Conservation (phyloP, 2,797 vertebrate genomes). For the Simalia tracyae region DNA sequence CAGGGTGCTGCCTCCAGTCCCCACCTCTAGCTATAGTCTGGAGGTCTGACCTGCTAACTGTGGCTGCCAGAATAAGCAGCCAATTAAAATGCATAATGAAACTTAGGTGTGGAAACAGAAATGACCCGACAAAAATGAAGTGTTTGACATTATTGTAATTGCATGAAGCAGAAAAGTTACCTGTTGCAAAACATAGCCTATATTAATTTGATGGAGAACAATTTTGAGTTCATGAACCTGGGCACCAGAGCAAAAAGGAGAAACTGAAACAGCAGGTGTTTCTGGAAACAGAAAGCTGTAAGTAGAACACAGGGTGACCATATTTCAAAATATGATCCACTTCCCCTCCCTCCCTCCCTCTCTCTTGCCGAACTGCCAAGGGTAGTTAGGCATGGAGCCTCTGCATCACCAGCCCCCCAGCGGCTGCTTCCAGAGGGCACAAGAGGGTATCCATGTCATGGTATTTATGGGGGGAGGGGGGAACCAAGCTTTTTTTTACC, state of each 20-base stretch:
- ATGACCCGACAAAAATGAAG: conserved; percentile 28
- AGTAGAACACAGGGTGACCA: neutral
- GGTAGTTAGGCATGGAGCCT: neutral
- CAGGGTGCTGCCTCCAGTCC: too few relatives aligned
- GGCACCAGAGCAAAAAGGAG: neutral
- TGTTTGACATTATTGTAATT: neutral
- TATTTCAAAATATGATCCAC: conserved; percentile 3
- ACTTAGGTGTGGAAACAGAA: conserved; percentile 9
- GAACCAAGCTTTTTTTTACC: neutral
- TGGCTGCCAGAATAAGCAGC: conserved; percentile 22
- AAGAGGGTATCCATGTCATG: too few relatives aligned
- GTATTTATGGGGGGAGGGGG: neutral
- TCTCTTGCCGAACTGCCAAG: neutral
- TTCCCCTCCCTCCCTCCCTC: neutral
- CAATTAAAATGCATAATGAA: conserved; percentile 13
- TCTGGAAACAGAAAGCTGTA: neutral
- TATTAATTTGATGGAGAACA: neutral
- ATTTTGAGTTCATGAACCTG: conserved; percentile 20
- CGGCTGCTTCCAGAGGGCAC: neutral
- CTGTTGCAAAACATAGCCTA: conserved; percentile 13
- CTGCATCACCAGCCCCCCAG: neutral
- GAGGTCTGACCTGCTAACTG: neutral
- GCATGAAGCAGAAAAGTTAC: conserved; percentile 9
- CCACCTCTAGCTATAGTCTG: too few relatives aligned
- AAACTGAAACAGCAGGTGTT: neutral